Percentiles rank a stretch among this genome's conserved stretches.
Conservation (phyloP, 2,888 invertebrate species). For the Sycophila texana region DNA sequence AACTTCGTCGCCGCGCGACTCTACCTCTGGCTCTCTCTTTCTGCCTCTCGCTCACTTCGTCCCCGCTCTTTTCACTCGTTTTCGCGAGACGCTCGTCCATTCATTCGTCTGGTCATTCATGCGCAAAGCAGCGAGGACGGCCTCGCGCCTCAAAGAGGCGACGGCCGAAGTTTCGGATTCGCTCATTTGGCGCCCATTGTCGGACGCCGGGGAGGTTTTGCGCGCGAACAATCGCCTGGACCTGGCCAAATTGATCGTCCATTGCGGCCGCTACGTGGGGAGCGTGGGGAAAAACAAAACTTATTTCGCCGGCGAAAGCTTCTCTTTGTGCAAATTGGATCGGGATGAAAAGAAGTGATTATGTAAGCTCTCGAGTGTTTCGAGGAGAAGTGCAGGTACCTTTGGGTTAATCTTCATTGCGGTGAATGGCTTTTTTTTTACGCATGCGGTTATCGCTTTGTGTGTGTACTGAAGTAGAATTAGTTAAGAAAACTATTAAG, state of each 20-base stretch:
- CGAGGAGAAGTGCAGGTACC: no score
- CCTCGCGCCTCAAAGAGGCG: constrained; percentile 31
- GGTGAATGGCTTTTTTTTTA: no score
- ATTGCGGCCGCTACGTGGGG: background rate
- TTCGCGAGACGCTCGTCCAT: constrained; percentile 16
- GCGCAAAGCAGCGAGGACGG: constrained; percentile 28
- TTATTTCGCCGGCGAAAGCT: background rate
- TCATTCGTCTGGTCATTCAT: constrained; percentile 46
- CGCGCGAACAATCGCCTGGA: constrained; percentile 32
- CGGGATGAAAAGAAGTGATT: background rate
- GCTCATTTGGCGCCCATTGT: constrained; percentile 36
- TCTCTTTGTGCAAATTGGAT: constrained; percentile 3
- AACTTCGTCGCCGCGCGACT: constrained; percentile 12
- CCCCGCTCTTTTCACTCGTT: constrained; percentile 18
- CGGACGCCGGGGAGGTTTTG: background rate
- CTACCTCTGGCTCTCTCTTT: constrained; percentile 8
- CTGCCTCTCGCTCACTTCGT: background rate
- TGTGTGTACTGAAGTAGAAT: background rate
- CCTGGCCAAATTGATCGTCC: constrained; percentile 44
- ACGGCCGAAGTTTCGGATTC: constrained; percentile 41
- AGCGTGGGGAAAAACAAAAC: background rate
- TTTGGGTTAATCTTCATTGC: no score
- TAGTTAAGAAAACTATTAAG: no score
- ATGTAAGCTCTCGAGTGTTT: no score
- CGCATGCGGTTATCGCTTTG: no score